Conservation (phyloP, 1,140 invertebrate species). For the Nomia melanderi region DNA sequence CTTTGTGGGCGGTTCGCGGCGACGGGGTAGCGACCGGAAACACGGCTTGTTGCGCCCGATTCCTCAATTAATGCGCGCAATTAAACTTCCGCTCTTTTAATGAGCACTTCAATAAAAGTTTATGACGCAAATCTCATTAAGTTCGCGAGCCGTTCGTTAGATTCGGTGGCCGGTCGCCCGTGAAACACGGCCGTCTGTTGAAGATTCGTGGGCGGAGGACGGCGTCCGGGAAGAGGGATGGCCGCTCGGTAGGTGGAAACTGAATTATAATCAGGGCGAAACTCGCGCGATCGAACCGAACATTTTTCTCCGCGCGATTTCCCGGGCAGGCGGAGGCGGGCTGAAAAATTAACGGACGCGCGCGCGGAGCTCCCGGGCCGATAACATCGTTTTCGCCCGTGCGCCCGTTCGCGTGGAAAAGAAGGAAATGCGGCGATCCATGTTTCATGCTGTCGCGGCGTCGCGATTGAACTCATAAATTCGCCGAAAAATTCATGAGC, state of each 20-base stretch:
- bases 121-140: slow-evolving; percentile 33
- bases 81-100: slow-evolving; percentile 48
- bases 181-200: background rate
- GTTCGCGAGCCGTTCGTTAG: slow-evolving; percentile 20
- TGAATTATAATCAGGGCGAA: slow-evolving; percentile 18
- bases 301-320: slow-evolving; percentile 7
- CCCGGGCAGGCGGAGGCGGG: too few relatives aligned
- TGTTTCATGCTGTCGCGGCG: background rate
- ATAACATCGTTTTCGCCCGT: background rate
- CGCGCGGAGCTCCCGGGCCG: background rate
- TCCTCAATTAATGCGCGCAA: slow-evolving; percentile 48
- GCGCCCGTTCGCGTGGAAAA: too few relatives aligned
- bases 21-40: background rate
- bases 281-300: background rate
- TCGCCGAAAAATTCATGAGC: slow-evolving; percentile 14
- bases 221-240: too few relatives aligned
- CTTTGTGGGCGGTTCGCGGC: background rate
- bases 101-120: slow-evolving; percentile 38
- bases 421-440: background rate
- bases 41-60: slow-evolving; percentile 15
- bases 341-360: slow-evolving; percentile 1
- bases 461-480: slow-evolving; percentile 9
- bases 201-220: too few relatives aligned
- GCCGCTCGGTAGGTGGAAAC: background rate
- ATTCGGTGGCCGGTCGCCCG: background rate